These are phyloP conservation scores for Conomelus anceps DNA, from an alignment of 2,888 invertebrate genomes.

Conservation along the genomic window DNA sequence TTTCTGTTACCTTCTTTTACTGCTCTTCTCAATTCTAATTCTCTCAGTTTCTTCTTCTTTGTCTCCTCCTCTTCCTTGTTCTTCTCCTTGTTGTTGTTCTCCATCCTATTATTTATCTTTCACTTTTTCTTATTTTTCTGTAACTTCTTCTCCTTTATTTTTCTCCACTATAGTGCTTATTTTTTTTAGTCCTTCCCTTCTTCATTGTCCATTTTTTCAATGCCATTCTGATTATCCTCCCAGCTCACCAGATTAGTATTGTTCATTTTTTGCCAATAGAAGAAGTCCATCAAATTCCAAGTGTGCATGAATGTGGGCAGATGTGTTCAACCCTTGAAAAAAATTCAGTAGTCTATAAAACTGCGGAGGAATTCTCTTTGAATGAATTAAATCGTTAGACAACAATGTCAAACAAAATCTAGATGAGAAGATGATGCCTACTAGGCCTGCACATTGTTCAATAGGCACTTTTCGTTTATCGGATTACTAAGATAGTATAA, in stretches of 20 bases:
- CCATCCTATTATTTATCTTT: conserved; percentile 18
- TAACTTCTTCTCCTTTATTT: conserved; percentile 22
- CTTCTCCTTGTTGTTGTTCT: neutral
- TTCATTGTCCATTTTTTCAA: neutral
- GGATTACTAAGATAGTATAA: neutral
- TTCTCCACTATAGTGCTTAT: neutral
- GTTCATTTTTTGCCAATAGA: neutral
- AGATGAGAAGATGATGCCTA: neutral
- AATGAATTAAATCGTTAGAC: neutral
- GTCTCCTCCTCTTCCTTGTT: neutral
- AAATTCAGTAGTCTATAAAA: neutral
- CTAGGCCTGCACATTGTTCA: no score
- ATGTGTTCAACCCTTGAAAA: no score
- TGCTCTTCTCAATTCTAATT: neutral
- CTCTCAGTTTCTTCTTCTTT: conserved; percentile 20
- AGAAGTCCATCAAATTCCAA: no score
- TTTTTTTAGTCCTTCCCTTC: neutral
- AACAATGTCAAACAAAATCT: neutral
- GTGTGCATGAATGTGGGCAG: no score
- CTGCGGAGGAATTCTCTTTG: neutral
- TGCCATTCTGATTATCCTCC: neutral
- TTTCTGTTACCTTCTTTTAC: neutral
- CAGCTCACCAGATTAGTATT: neutral
- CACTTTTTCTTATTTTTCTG: neutral
- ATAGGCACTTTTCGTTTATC: no score